Conservation (phyloP, 2,888 invertebrate species). For the Nipponacmea schrenckii region DNA sequence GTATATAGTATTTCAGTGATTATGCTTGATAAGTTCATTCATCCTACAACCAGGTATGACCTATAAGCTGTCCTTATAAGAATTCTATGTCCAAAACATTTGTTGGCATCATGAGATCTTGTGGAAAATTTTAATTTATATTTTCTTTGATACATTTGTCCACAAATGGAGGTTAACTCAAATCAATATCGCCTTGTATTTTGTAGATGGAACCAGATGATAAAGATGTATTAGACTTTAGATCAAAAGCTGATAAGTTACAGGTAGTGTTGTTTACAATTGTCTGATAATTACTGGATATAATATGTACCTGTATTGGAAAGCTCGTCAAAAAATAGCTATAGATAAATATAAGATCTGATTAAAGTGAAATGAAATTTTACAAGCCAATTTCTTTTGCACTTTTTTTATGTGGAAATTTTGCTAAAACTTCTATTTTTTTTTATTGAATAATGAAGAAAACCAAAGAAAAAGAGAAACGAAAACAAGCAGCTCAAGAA, state of each 20-base stretch:
- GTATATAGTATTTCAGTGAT: too few species aligned
- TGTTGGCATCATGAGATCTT: too few species aligned
- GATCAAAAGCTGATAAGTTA: conserved; percentile 71
- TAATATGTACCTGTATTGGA: not conserved
- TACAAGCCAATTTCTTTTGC: not conserved
- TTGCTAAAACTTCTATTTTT: too few species aligned
- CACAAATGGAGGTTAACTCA: too few species aligned
- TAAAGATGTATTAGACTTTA: conserved; percentile 72
- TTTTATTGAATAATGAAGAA: conserved; percentile 37
- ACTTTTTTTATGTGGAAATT: too few species aligned
- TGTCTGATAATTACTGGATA: not conserved
- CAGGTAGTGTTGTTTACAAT: conserved; percentile 63
- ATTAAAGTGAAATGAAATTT: conserved; percentile 2
- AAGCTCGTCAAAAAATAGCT: not conserved
- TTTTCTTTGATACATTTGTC: too few species aligned
- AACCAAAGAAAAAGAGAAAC: conserved; percentile 53
- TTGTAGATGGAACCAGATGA: conserved; percentile 70
- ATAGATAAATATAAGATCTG: not conserved
- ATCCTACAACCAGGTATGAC: too few species aligned
- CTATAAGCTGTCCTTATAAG: too few species aligned
- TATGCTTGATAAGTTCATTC: too few species aligned
- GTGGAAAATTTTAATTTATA: too few species aligned
- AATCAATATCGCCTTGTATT: not conserved
- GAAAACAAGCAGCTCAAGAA: conserved; percentile 52
- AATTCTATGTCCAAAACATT: too few species aligned